Conservation (phyloP, 1,140 invertebrate species). For the Polypedilum vanderplanki region DNA sequence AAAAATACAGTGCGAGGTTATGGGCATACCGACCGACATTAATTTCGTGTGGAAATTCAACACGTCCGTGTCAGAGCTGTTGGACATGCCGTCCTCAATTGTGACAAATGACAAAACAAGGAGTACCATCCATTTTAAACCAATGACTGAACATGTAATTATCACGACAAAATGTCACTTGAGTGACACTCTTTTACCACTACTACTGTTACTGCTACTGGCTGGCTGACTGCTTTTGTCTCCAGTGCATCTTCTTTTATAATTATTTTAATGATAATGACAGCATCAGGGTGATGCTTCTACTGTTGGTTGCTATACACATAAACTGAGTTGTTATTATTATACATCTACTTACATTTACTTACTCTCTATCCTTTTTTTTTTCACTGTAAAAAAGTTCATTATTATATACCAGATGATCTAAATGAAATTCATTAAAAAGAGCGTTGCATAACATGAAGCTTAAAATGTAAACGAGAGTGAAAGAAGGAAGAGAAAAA, state of each 20-base stretch:
- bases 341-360: not conserved
- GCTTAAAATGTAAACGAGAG: no score
- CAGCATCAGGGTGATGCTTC: not conserved
- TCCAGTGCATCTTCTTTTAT: slow-evolving; percentile 6
- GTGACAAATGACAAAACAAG: slow-evolving; percentile 52
- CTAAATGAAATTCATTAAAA: not conserved
- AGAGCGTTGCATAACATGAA: no score
- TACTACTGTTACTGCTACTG: slow-evolving; percentile 34
- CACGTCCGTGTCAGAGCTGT: slow-evolving; percentile 58
- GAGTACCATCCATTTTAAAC: slow-evolving; percentile 60
- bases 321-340: not conserved
- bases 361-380: not conserved
- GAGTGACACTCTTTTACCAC: not conserved
- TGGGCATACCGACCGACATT: slow-evolving; percentile 71
- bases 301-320: not conserved
- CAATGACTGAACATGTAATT: slow-evolving; percentile 54
- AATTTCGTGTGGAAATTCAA: slow-evolving; percentile 72
- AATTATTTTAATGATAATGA: slow-evolving; percentile 20
- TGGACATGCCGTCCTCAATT: slow-evolving; percentile 56
- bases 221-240: not conserved
- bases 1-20: slow-evolving; percentile 70
- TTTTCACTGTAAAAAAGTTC: not conserved
- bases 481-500: no score
- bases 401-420: not conserved
- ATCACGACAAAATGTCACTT: not conserved